phyloP scores from a whole-genome alignment of 2,797 vertebrate genomes.

The Myotis pilosus region DNA sequence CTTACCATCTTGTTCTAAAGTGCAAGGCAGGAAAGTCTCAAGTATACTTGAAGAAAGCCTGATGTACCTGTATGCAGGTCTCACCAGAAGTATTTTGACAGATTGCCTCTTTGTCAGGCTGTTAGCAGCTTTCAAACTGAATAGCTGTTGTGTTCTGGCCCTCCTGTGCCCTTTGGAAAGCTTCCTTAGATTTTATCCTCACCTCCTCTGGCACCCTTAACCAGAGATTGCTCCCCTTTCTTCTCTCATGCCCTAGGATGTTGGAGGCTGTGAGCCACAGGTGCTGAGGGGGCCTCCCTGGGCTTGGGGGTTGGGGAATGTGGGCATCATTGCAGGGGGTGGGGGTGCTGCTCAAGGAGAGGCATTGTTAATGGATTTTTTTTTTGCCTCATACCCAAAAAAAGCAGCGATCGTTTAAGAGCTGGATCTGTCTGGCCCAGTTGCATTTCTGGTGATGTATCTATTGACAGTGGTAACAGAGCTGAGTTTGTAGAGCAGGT shows the following conservation, averaged over 20 bases:
- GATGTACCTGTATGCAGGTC: accelerated
- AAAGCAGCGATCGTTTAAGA: conserved; percentile 74
- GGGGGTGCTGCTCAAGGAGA: conserved; percentile 48
- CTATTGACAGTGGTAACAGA: conserved; percentile 74
- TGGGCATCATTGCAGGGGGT: neutral
- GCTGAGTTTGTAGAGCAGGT: conserved; percentile 66
- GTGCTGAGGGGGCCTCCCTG: neutral
- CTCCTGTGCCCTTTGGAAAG: neutral
- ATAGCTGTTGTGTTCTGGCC: neutral
- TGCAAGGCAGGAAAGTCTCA: neutral
- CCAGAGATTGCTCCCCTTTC: neutral
- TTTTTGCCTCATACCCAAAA: conserved; percentile 65
- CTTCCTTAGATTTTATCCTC: neutral
- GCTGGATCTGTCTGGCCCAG: conserved; percentile 63
- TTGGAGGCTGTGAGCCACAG: neutral
- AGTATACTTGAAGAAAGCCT: neutral
- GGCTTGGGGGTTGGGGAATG: neutral
- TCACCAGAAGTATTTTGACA: neutral
- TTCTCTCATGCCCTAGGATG: neutral
- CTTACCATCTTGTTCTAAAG: neutral
- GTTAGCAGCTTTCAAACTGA: neutral
- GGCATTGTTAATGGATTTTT: conserved; percentile 62
- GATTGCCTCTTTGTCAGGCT: neutral
- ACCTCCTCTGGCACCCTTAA: neutral
- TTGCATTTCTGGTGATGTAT: conserved; percentile 71